Evolutionary conservation across 2,888 invertebrate species (phyloP), one percentile per base, ranked within the genome.

Genomic region (Agonopterix subpropinquella): DNA sequence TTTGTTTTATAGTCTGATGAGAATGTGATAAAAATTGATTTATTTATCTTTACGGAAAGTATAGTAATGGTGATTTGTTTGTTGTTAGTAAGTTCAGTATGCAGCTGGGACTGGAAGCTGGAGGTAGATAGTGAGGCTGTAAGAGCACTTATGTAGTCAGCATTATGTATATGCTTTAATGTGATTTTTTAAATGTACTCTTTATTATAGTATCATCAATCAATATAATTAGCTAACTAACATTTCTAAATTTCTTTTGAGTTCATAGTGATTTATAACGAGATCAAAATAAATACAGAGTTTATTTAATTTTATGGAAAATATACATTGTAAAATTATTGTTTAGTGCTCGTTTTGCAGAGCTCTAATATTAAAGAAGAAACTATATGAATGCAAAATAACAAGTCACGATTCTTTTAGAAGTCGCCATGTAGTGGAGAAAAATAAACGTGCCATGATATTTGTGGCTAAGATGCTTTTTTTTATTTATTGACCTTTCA

Each of bases 391-490:
- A 87, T 86, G 80, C 84, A 87, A 88, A 85, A 80, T 87, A 88
- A 87, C 85, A 83, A 89, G 87, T 88, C 86, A 89, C 79, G 87
- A 88, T 89, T 89, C 88, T 87, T 88, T 89, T 89, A 89, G 89
- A 87, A 85, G 82, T 85, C 85, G 85, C 89, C 89, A 89, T 89
- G 89, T 89, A 89, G 89, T 89, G 89, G 87, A 89, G 86, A 89
- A 86, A 85, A 89, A 89, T 89, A 89, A 89, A 89, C 88, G 89
- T 89, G 89, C 89, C 89, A 89, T 89, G 88, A 88, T 88, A 88
- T 88, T 88, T 87, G 87, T 88, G 88, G 88, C 87, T 85, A 84
- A 53, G 4, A 59, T 50, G 43, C 52, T 66, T 73, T 69, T 78
- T 83, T 83, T 69, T 59, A 71, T 77, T 79, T 67, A 51, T 50